phyloP scores from a whole-genome alignment of 1,140 invertebrate genomes.

The Rhagoletis zephyria region DNA sequence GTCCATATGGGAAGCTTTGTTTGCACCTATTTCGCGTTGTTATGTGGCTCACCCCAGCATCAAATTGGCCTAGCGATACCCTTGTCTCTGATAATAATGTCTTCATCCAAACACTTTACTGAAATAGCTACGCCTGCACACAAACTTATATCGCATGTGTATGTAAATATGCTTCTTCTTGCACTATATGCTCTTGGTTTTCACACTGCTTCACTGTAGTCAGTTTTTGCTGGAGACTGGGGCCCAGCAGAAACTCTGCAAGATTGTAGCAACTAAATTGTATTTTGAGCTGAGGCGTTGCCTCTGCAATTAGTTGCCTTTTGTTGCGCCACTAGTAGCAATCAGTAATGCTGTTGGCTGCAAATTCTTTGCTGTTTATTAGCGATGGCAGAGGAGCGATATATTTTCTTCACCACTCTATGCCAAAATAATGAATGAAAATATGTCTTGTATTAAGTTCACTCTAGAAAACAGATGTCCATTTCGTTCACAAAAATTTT shows the following conservation, averaged over 20 bases:
- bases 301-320: constrained; percentile 34
- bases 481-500: too few relatives aligned
- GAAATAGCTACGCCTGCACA: too few relatives aligned
- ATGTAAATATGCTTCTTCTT: too few relatives aligned
- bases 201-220: neutral
- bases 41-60: neutral
- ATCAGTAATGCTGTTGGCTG: neutral
- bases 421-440: constrained; percentile 39
- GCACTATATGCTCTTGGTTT: neutral
- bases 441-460: too few relatives aligned
- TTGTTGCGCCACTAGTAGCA: constrained; percentile 11
- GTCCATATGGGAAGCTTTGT: neutral
- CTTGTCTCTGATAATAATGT: constrained; percentile 44
- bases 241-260: neutral
- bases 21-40: neutral
- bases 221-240: neutral
- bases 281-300: constrained; percentile 34
- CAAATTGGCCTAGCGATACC: constrained; percentile 3
- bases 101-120: constrained; percentile 42
- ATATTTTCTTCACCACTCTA: neutral
- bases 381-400: neutral
- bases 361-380: constrained; percentile 42
- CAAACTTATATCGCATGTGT: neutral
- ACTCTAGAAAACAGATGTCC: too few relatives aligned
- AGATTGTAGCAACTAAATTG: constrained; percentile 24